Conservation (phyloP, 2,888 invertebrate species). For the Erebia palarica region DNA sequence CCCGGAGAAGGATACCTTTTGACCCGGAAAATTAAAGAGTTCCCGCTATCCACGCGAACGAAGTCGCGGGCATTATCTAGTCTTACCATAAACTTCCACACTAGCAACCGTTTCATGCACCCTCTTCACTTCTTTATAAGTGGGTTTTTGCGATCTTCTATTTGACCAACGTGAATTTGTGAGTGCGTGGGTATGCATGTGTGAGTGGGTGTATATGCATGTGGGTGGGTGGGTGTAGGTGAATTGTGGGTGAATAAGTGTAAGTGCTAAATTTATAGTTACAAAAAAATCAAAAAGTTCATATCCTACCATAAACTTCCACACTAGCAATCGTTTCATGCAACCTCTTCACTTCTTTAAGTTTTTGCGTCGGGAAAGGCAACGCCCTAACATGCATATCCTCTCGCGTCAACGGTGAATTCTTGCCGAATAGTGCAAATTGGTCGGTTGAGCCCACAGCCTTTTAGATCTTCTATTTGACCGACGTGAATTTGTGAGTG, state of each 20-base stretch:
- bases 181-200: no score
- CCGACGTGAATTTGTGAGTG: no score
- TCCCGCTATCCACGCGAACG: no score
- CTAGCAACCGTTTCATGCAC: constrained; percentile 87
- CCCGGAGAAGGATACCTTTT: no score
- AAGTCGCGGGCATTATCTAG: no score
- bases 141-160: constrained; percentile 90
- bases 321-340: constrained; percentile 86
- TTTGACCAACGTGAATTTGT: no score
- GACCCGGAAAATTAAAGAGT: no score
- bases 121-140: constrained; percentile 89
- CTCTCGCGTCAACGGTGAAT: constrained; percentile 84
- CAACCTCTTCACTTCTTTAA: constrained; percentile 90
- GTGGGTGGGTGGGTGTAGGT: no score
- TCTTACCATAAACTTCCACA: constrained; percentile 85
- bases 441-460: constrained; percentile 88
- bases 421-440: constrained; percentile 88
- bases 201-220: no score
- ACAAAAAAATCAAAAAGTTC: no score
- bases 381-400: constrained; percentile 86
- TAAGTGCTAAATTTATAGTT: no score
- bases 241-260: no score
- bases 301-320: constrained; percentile 86
- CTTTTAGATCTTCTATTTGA: constrained; percentile 78
- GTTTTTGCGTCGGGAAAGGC: constrained; percentile 91